Evolutionary conservation across 2,113 vertebrate species (phyloP).

Genomic region (Stercorarius parasiticus): DNA sequence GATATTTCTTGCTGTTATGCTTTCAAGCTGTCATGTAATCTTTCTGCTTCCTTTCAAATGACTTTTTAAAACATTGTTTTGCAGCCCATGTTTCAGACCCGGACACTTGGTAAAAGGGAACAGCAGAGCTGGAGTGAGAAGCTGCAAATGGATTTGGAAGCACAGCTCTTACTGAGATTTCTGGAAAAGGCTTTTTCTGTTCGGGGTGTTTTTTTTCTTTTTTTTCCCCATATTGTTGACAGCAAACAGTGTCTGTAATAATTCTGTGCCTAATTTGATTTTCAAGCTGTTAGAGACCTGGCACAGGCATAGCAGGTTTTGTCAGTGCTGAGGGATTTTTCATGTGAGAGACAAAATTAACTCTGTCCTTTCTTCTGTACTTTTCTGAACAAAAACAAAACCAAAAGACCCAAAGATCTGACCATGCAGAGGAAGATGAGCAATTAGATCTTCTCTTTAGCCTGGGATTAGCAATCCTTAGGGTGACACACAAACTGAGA

Average conservation of each 20-base stretch:
- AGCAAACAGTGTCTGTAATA: conserved; percentile 10
- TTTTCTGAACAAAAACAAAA: background rate
- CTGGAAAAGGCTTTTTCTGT: background rate
- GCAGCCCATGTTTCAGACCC: background rate
- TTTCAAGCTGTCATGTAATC: background rate
- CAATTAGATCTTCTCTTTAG: background rate
- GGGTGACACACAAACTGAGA: background rate
- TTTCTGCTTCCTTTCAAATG: background rate
- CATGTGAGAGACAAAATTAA: background rate
- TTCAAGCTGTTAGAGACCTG: conserved; percentile 21
- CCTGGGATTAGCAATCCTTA: background rate
- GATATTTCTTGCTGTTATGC: background rate
- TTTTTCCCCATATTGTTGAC: background rate
- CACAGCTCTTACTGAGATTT: background rate
- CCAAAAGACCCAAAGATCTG: background rate
- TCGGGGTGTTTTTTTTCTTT: background rate
- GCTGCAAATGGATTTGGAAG: background rate
- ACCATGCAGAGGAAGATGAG: background rate
- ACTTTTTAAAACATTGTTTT: conserved; percentile 17
- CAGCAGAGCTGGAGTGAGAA: background rate
- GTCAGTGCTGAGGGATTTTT: conserved; percentile 14
- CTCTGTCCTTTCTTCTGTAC: background rate
- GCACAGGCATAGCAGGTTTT: background rate
- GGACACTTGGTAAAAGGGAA: background rate
- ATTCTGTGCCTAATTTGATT: conserved; percentile 50